These are phyloP conservation scores for Euphonia xanthogaster DNA, from an alignment of 2,797 vertebrate genomes.

Conservation along the genomic window DNA sequence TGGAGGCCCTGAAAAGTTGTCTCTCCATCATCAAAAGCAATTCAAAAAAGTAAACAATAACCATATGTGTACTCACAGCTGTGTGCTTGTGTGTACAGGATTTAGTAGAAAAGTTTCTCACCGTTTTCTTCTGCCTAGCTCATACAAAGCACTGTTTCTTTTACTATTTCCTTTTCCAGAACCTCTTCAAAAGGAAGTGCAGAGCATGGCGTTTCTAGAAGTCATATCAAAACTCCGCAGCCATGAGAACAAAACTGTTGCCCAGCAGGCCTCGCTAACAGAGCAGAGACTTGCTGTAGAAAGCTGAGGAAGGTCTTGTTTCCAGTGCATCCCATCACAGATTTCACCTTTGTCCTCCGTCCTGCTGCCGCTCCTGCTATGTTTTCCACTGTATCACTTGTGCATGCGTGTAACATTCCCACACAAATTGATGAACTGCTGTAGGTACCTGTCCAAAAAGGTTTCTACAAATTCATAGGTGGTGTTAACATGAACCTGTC, in stretches of 20 bases:
- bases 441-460: conserved; percentile 83
- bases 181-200: conserved; percentile 92
- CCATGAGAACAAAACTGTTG: conserved; percentile 98
- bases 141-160: not conserved
- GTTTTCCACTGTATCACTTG: conserved; percentile 74
- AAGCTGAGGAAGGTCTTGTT: conserved; percentile 85
- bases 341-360: conserved; percentile 70
- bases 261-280: conserved; percentile 96
- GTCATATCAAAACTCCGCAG: conserved; percentile 92
- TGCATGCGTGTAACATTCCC: conserved; percentile 80
- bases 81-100: fast-evolving
- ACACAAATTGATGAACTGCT: conserved; percentile 74
- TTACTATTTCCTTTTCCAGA: conserved; percentile 76
- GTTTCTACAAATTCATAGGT: conserved; percentile 88
- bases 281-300: conserved; percentile 96
- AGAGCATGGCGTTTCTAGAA: conserved; percentile 90
- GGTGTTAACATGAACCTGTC: conserved; percentile 80
- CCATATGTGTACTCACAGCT: fast-evolving
- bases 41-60: not conserved
- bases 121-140: not conserved
- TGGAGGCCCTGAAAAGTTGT: not conserved
- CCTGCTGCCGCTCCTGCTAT: conserved; percentile 74
- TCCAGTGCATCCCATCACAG: conserved; percentile 56
- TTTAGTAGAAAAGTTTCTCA: not conserved
- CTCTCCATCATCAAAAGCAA: not conserved